Conservation (phyloP, 23 tunicate genomes). For the Aplidium turbinatum region DNA sequence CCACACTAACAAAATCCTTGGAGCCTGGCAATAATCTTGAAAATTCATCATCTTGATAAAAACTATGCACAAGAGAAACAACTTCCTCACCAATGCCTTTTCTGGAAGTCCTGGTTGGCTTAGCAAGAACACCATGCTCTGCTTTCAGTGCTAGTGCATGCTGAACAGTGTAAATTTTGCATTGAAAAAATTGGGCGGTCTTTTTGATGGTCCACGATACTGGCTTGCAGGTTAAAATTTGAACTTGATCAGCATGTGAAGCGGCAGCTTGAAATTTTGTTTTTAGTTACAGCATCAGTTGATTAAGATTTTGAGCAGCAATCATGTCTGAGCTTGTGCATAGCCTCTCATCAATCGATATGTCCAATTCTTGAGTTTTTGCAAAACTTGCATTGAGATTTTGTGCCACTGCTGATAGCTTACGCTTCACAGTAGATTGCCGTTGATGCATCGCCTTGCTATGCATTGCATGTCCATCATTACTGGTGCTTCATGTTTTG, state of each 20-base stretch:
- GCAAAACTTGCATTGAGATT: slow-evolving; percentile 32
- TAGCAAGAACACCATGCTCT: slow-evolving; percentile 12
- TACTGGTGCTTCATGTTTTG: no score
- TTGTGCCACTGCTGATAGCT: slow-evolving; percentile 2
- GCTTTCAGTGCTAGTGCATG: slow-evolving; percentile 11
- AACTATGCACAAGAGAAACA: slow-evolving; percentile 9
- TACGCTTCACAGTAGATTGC: not conserved
- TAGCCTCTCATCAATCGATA: not conserved
- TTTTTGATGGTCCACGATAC: slow-evolving; percentile 13
- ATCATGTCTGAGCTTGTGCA: not conserved
- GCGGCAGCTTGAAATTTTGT: slow-evolving; percentile 4
- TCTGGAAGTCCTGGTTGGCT: slow-evolving; percentile 10
- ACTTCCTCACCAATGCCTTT: slow-evolving; percentile 2
- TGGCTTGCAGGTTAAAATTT: slow-evolving; percentile 28
- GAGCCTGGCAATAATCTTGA: slow-evolving; percentile 37
- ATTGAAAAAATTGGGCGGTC: slow-evolving; percentile 25
- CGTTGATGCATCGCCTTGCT: slow-evolving; percentile 7
- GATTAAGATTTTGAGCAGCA: slow-evolving; percentile 16
- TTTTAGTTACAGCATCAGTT: slow-evolving; percentile 4
- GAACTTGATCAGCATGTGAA: slow-evolving; percentile 8
- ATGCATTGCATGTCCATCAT: slow-evolving; percentile 8
- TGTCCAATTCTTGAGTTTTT: slow-evolving; percentile 12
- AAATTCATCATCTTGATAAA: slow-evolving; percentile 37
- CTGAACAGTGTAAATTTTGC: slow-evolving; percentile 12
- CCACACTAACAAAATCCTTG: slow-evolving; percentile 23